A percentile compares a stretch with the other conserved stretches of the same genome.
phyloP scores from a whole-genome alignment of 2,888 invertebrate genomes.

The Camptogramma bilineatum region DNA sequence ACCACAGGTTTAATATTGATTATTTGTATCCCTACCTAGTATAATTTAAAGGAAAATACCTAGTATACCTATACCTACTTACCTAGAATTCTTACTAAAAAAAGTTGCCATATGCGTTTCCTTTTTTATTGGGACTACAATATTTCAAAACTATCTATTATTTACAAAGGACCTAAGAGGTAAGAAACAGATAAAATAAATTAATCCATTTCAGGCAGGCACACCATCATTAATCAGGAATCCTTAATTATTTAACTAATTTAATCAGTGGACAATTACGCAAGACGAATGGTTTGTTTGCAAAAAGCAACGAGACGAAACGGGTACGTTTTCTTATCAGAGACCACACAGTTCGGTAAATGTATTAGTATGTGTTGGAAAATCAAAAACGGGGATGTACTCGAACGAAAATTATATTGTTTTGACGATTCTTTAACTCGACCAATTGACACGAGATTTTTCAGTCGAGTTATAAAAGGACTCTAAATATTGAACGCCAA shows the following conservation, averaged over 20 bases:
- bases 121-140: too few species aligned
- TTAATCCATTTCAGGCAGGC: slow-evolving; percentile 30
- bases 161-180: neutral
- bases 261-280: slow-evolving; percentile 50
- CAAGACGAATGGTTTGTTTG: slow-evolving; percentile 54
- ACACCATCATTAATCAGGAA: slow-evolving; percentile 38
- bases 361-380: neutral
- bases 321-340: neutral
- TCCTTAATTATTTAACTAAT: slow-evolving; percentile 39
- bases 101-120: too few species aligned
- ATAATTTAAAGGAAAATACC: too few species aligned
- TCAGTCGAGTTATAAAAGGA: too few species aligned
- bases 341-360: neutral
- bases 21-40: neutral
- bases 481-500: too few species aligned
- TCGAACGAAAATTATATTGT: too few species aligned
- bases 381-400: neutral
- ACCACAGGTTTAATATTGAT: neutral
- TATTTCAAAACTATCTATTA: too few species aligned
- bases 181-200: slow-evolving; percentile 34
- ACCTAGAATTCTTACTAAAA: too few species aligned
- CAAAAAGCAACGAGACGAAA: slow-evolving; percentile 45
- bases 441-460: too few species aligned
- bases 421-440: too few species aligned
- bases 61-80: too few species aligned